Base-by-base conservation (phyloP, 2,113 vertebrate genomes). In the Ophiodon elongatus region DNA sequence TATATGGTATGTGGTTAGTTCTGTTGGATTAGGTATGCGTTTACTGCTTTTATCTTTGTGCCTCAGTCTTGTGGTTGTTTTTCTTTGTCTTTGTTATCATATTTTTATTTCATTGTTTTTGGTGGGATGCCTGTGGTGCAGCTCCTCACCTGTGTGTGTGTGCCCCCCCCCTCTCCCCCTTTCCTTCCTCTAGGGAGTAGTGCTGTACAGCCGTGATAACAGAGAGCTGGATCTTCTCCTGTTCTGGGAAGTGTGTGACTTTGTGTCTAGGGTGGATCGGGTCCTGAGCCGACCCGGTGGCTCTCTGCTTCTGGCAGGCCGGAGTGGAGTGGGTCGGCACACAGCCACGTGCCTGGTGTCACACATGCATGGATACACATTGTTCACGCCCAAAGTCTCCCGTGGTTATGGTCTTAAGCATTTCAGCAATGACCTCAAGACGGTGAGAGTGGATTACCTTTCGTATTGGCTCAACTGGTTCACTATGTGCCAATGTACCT, bases 341-440 rank as follows among this genome's bases (percentile, higher is more conserved):
- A 98, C 97, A 1, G 91, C 96, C 82, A 96, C 97, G 0, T 96
- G 94, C 33, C 91, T 99, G 57, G 97, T 99, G 86, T 96, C 97
- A 64, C 98, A 99, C 76, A 99, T 99, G 98, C 98, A 99, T 0
- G 96, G 96, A 64, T 97, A 97, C 50, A 80, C 94, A 7, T 80
- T 99, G 59, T 94, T 97, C 92, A 97, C 97, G 0, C 98, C 97
- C 6, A 98, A 96, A 89, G 95, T 99, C 87, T 97, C 97, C 81
- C 96, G 98, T 82, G 96, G 95, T n/a, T 99, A 99, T 82, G 90
- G 94, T 13, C 90, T 97, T 27, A 99, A 99, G 86, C 96, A 99
- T 43, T 99, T 99, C 94, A 98, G 92, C 94, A 97, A 91, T 79
- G 98, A 99, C 91, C 96, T 99, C 23, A 99, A 98, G 93, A 89